A percentile compares a stretch with the other conserved stretches of the same genome.
Evolutionary conservation across 1,140 invertebrate genomes (phyloP).

Genomic region (Lutraria rhynchaena): DNA sequence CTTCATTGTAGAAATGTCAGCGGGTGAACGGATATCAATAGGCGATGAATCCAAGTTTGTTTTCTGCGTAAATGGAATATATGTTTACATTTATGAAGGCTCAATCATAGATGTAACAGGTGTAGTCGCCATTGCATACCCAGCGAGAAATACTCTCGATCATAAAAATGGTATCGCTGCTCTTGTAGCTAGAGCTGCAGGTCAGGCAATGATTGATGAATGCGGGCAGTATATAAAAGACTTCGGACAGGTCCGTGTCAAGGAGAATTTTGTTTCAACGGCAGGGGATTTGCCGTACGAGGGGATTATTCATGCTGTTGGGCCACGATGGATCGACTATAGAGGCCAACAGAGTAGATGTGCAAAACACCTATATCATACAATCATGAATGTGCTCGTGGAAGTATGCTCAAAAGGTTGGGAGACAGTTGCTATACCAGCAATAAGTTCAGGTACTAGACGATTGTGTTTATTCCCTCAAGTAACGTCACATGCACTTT

Average conservation of each 20-base stretch:
- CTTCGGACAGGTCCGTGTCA: background rate
- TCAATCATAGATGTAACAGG: background rate
- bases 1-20: no score
- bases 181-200: conserved; percentile 62
- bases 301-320: conserved; percentile 59
- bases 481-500: no score
- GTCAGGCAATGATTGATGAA: conserved; percentile 44
- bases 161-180: conserved; percentile 63
- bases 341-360: conserved; percentile 1
- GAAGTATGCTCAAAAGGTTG: background rate
- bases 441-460: conserved; percentile 63
- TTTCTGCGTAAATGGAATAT: background rate
- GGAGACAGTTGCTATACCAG: conserved; percentile 40
- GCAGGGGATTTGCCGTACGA: conserved; percentile 55
- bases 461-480: no score
- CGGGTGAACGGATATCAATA: no score
- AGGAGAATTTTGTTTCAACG: conserved; percentile 32
- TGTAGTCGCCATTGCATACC: conserved; percentile 62
- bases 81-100: background rate
- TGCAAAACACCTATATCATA: conserved; percentile 33
- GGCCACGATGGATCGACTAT: conserved; percentile 50
- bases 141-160: conserved; percentile 54
- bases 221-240: conserved; percentile 42
- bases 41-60: no score
- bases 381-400: conserved; percentile 32